Evolutionary conservation across 2,797 vertebrate genomes (phyloP).

Genomic region (Gouania willdenowi): DNA sequence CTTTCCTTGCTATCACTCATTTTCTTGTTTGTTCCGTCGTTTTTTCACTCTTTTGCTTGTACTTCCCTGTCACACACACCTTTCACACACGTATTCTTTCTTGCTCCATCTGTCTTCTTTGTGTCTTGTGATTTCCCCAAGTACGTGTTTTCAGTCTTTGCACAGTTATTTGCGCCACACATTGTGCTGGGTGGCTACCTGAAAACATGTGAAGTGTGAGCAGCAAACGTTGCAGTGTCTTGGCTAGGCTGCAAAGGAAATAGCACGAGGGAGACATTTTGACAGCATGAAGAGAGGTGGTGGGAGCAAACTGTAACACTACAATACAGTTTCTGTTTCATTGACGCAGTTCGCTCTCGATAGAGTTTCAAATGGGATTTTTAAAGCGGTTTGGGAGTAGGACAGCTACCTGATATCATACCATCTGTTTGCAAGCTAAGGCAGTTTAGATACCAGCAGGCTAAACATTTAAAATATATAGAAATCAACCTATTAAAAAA

Average conservation of each 20-base stretch:
- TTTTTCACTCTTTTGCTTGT: conserved; percentile 14
- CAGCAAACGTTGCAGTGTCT: conserved; percentile 24
- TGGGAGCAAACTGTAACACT: conserved; percentile 38
- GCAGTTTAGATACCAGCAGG: neutral
- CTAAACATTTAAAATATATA: neutral
- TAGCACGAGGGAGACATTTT: conserved; percentile 32
- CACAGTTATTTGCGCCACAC: conserved; percentile 31
- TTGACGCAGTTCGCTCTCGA: conserved; percentile 3
- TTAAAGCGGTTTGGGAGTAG: neutral
- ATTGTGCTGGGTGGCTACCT: conserved; percentile 34
- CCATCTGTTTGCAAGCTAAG: conserved; percentile 2
- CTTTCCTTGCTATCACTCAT: conserved; percentile 9
- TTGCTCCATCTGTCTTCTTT: neutral
- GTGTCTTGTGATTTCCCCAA: conserved; percentile 41
- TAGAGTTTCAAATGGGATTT: conserved; percentile 23
- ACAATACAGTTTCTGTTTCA: conserved; percentile 29
- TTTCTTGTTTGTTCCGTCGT: conserved; percentile 38
- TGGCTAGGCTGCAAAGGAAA: conserved; percentile 12
- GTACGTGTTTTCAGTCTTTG: conserved; percentile 47
- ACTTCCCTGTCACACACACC: conserved; percentile 14
- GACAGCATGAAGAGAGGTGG: conserved; percentile 36
- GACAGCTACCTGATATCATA: conserved; percentile 9
- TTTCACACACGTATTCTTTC: conserved; percentile 1
- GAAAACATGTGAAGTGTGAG: neutral
- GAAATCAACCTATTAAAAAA: too few species aligned